Evolutionary conservation across 2,113 vertebrate genomes (phyloP).

Genomic region (Tautogolabrus adspersus): DNA sequence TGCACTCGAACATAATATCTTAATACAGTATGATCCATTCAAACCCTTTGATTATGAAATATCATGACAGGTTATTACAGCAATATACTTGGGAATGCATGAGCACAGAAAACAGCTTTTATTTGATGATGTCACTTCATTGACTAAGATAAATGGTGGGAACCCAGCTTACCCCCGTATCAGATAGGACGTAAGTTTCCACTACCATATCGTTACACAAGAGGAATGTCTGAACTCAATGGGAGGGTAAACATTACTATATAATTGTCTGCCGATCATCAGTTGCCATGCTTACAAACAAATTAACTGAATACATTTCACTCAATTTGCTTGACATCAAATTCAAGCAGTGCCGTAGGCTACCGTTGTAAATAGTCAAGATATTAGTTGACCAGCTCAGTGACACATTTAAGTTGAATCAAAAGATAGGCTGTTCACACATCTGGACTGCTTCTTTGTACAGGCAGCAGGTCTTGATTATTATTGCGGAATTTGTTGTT

Average conservation of each 20-base stretch:
- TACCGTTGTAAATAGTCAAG: too few relatives aligned
- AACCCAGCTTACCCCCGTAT: slow-evolving; percentile 65
- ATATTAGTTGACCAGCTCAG: too few relatives aligned
- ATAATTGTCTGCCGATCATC: neutral
- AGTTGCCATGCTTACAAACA: neutral
- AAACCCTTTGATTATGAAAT: too few relatives aligned
- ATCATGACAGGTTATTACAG: slow-evolving; percentile 8
- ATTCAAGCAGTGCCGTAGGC: too few relatives aligned
- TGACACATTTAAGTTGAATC: too few relatives aligned
- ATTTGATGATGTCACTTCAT: slow-evolving; percentile 1
- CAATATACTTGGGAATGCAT: neutral
- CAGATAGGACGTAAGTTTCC: slow-evolving; percentile 74
- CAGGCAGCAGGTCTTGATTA: too few relatives aligned
- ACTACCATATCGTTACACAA: slow-evolving; percentile 70
- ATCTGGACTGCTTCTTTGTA: too few relatives aligned
- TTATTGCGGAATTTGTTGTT: too few relatives aligned
- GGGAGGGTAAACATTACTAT: slow-evolving; percentile 60
- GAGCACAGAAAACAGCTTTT: neutral
- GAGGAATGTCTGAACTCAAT: slow-evolving; percentile 81
- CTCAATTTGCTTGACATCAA: neutral
- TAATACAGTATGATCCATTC: neutral
- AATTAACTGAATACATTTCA: neutral
- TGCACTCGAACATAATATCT: slow-evolving; percentile 6
- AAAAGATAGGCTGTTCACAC: too few relatives aligned
- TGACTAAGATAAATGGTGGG: slow-evolving; percentile 63